Conservation (phyloP, 2,113 vertebrate genomes). For the Scomber scombrus region DNA sequence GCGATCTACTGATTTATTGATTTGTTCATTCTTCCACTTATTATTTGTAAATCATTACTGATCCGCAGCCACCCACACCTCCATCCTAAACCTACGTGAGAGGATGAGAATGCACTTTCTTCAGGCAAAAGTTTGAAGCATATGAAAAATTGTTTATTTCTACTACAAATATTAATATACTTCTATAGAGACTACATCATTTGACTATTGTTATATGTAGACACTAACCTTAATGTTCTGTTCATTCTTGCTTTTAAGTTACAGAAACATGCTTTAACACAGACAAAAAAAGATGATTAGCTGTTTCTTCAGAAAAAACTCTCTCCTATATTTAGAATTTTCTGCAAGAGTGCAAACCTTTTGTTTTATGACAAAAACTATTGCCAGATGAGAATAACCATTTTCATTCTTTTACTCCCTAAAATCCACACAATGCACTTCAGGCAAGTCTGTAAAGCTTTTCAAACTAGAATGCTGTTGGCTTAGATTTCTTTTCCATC, state of each 20-base stretch:
- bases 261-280: not conserved
- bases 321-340: constrained; percentile 1
- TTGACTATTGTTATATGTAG: not conserved
- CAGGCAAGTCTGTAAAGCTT: constrained; percentile 60
- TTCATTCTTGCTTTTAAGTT: not conserved
- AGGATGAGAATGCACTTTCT: constrained; percentile 26
- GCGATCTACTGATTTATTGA: constrained; percentile 86
- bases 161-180: not conserved
- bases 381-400: constrained; percentile 32
- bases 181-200: not conserved
- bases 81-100: constrained; percentile 31
- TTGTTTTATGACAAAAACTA: constrained; percentile 29
- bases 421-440: constrained; percentile 56
- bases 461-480: constrained; percentile 63
- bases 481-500: constrained; percentile 66
- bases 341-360: not conserved
- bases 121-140: constrained; percentile 32
- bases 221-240: not conserved
- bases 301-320: not conserved
- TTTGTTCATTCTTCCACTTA: constrained; percentile 83
- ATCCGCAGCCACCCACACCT: constrained; percentile 70
- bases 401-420: constrained; percentile 40
- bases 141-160: constrained; percentile 5
- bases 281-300: not conserved
- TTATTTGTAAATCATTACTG: constrained; percentile 84